Evolutionary conservation across 2,888 invertebrate genomes (phyloP), one percentile per base, ranked within the genome.

Genomic region (Chaitophorus viminalis): DNA sequence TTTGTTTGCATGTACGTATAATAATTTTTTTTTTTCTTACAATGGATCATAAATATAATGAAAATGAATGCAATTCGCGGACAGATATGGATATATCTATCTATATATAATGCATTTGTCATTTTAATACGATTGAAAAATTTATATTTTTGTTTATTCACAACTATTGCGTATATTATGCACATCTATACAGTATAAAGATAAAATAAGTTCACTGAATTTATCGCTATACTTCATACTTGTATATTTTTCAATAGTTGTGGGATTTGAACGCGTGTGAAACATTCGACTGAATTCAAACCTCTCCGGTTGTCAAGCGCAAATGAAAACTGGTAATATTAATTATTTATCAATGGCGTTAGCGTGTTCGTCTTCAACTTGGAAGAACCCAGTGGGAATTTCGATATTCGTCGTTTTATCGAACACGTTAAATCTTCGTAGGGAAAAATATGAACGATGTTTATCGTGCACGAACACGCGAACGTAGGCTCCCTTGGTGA

Each of bases 391-490:
- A 33, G 75, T 76, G 75, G 76, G 84, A 84, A 76, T 77, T 52
- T 77, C 31, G 46, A 68, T 46, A 46, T 33, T 60, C 29, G 74
- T 21, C 72, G 54, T 54, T 75, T 75, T 74, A 76, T 65, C 82
- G 46, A 46, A 29, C 31, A 29, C 46, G 33, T 33, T n/a, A 25
- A 65, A 29, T 75, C 31, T 65, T 25, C 39, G 39, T 46, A 29
- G 39, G 36, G 9, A 76, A 84, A 75, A 60, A 83, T 68, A 77
- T 21, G 36, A 83, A 54, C 29, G 86, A 79, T 79, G 77, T 86
- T 86, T 79, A 86, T 86, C 86, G 78, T 36, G 25, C 46, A 29
- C 29, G 78, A 36, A 79, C 86, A 86, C 79, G 86, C 79, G 79
- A 79, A 74, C 86, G 8, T 21, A 18, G 21, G 60, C 54, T 75